These are phyloP conservation scores for Boloria euphrosyne DNA, from an alignment of 2,888 invertebrate species.

Conservation along the genomic window DNA sequence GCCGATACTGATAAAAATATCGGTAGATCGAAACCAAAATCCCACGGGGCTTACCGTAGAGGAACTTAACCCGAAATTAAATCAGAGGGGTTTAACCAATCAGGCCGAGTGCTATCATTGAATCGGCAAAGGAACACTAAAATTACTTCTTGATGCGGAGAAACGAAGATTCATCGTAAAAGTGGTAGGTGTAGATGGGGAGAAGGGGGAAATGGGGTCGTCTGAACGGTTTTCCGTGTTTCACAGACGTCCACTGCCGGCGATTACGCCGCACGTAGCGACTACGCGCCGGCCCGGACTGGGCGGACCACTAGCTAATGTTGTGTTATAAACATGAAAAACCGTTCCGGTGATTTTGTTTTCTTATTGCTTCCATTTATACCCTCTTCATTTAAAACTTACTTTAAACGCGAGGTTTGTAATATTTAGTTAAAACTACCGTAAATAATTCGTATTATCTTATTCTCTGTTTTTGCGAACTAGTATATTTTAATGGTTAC, in stretches of 20 bases:
- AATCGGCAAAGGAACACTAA: slow-evolving; percentile 82
- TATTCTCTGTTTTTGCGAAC: too few relatives aligned
- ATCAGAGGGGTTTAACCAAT: slow-evolving; percentile 82
- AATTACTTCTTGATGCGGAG: slow-evolving; percentile 83
- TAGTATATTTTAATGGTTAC: too few relatives aligned
- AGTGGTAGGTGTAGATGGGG: slow-evolving; percentile 67
- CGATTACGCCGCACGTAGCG: slow-evolving; percentile 77
- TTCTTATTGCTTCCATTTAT: slow-evolving; percentile 64
- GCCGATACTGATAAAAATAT: slow-evolving; percentile 58
- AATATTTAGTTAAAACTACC: not conserved
- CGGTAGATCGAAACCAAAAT: slow-evolving; percentile 58
- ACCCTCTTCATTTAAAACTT: slow-evolving; percentile 28
- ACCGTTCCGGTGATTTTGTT: slow-evolving; percentile 70
- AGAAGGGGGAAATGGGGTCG: slow-evolving; percentile 51
- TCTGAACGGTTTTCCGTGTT: slow-evolving; percentile 83
- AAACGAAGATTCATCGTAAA: slow-evolving; percentile 83
- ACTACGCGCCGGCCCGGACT: slow-evolving; percentile 57
- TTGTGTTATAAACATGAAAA: slow-evolving; percentile 80
- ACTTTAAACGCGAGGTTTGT: slow-evolving; percentile 3
- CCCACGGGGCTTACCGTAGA: slow-evolving; percentile 71
- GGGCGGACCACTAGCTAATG: slow-evolving; percentile 67
- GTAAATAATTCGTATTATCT: not conserved
- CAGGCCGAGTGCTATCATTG: slow-evolving; percentile 82
- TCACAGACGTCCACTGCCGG: slow-evolving; percentile 71
- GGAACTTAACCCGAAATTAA: slow-evolving; percentile 81